A percentile compares a stretch with the other conserved stretches of the same genome.
Evolutionary conservation across 2,113 vertebrate species (phyloP).

Genomic region (Chloebia gouldiae): DNA sequence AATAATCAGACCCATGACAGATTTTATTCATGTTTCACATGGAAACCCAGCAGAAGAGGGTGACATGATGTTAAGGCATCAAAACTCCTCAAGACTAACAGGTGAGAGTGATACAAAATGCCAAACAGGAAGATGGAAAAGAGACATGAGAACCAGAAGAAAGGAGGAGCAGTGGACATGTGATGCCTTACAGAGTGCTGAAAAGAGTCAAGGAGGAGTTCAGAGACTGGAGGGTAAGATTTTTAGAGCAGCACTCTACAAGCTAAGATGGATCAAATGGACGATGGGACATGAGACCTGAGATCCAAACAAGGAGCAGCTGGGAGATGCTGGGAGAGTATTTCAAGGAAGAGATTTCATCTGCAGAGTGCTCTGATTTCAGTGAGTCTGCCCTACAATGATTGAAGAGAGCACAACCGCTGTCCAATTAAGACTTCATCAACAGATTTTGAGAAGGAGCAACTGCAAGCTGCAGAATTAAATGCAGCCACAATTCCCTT

Average conservation of each 20-base stretch:
- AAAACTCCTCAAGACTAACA: neutral
- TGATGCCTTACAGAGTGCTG: rapidly evolving
- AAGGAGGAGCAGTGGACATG: neutral
- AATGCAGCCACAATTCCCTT: neutral
- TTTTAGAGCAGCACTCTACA: neutral
- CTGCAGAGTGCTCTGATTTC: neutral
- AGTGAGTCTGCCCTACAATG: neutral
- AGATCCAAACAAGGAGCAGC: neutral
- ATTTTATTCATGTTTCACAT: neutral
- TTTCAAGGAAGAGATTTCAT: neutral
- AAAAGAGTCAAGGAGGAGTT: neutral
- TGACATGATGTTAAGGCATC: neutral
- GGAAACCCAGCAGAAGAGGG: neutral
- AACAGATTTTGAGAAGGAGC: neutral
- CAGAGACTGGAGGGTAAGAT: neutral
- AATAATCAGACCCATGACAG: neutral
- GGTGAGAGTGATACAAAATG: neutral
- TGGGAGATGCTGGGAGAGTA: neutral
- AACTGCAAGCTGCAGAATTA: neutral
- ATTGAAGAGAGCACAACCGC: neutral
- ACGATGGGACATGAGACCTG: neutral
- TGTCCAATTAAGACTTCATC: neutral
- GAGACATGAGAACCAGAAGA: neutral
- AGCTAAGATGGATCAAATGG: neutral
- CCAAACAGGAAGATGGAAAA: neutral